Conservation (phyloP, 64 coral and sea anemone genomes). For the Montipora foliosa region DNA sequence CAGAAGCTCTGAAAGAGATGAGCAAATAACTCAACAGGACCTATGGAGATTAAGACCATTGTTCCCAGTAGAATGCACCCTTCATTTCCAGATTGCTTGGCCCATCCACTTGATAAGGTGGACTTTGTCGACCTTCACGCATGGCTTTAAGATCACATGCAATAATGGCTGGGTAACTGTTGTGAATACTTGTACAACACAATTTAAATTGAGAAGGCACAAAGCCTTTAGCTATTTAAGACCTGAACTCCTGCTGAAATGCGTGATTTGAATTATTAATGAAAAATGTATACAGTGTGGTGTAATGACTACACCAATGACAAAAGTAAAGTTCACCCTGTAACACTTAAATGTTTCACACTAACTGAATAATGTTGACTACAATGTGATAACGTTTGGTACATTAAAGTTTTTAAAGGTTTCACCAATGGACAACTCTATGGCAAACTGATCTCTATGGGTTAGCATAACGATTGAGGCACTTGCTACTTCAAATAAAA, state of each 20-base stretch:
- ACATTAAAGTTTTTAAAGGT: neutral
- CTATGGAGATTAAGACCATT: slow-evolving; percentile 34
- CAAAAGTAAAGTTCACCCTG: neutral
- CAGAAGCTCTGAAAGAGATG: slow-evolving; percentile 49
- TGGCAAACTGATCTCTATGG: neutral
- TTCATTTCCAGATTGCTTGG: slow-evolving; percentile 42
- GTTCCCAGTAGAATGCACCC: slow-evolving; percentile 28
- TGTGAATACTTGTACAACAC: slow-evolving; percentile 22
- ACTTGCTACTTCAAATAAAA: neutral
- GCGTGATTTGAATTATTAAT: neutral
- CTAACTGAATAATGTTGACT: neutral
- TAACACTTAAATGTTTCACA: neutral
- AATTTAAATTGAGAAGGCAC: neutral
- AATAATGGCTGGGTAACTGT: neutral
- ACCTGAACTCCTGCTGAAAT: neutral
- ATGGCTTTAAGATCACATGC: slow-evolving; percentile 37
- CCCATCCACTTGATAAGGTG: slow-evolving; percentile 41
- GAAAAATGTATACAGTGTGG: neutral
- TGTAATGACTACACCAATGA: neutral
- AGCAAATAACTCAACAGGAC: neutral
- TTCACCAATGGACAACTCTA: neutral
- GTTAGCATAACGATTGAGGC: neutral
- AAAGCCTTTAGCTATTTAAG: neutral
- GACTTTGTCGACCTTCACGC: slow-evolving; percentile 40
- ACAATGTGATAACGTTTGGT: neutral